Percentiles rank a stretch among this genome's conserved stretches.
phyloP scores from a whole-genome alignment of 2,797 vertebrate genomes.

The Xenops minutus region DNA sequence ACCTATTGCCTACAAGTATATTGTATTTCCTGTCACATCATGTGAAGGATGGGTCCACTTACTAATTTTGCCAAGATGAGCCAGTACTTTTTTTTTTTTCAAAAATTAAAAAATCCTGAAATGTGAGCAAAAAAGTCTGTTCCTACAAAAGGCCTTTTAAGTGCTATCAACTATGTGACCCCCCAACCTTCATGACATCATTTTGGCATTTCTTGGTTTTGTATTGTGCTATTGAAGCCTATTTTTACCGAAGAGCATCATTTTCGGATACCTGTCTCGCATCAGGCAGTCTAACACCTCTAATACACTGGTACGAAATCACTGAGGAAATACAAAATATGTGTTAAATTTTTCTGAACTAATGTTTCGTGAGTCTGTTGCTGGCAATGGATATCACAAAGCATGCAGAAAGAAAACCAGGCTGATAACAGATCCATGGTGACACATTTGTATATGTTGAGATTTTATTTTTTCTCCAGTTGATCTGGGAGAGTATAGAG shows the following conservation, averaged over 20 bases:
- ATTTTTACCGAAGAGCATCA: neutral
- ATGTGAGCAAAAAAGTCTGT: neutral
- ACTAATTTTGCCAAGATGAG: neutral
- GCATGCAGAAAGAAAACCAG: neutral
- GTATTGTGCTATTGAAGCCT: neutral
- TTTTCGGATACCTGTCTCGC: neutral
- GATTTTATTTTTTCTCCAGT: neutral
- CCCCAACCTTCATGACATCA: neutral
- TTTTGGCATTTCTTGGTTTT: neutral
- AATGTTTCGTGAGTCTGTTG: conserved; percentile 38
- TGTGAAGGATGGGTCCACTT: neutral
- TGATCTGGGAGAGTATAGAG: conserved; percentile 37
- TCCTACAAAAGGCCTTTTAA: neutral
- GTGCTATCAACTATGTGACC: neutral
- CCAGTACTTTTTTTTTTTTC: neutral
- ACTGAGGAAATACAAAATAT: neutral
- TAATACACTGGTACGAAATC: conserved; percentile 38
- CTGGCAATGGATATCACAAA: conserved; percentile 52
- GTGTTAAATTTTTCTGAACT: neutral
- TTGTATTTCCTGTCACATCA: neutral
- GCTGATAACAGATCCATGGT: conserved; percentile 3
- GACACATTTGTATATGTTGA: neutral
- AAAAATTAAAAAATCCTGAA: neutral
- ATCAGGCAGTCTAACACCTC: neutral
- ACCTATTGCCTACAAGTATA: neutral